These are phyloP conservation scores for Palaemon carinicauda DNA, from an alignment of 1,140 invertebrate genomes.

Conservation along the genomic window DNA sequence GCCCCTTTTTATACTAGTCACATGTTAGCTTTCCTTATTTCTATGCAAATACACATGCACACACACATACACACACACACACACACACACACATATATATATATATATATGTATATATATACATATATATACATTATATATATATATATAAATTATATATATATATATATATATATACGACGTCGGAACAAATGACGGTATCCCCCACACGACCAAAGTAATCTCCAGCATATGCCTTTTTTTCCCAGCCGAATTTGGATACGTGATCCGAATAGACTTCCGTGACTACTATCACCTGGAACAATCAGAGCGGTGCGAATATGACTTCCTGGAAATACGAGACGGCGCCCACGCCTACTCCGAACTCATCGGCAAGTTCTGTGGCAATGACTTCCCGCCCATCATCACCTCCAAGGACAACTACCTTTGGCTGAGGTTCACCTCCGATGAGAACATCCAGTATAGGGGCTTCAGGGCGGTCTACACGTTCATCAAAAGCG, in stretches of 20 bases:
- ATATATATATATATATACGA: too few relatives aligned
- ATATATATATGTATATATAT: neutral
- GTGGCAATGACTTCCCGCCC: constrained; percentile 80
- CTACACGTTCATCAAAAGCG: constrained; percentile 71
- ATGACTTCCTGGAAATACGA: constrained; percentile 77
- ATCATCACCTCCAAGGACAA: constrained; percentile 78
- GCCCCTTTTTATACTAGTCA: too few relatives aligned
- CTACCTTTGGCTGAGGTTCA: constrained; percentile 84
- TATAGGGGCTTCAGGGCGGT: constrained; percentile 83
- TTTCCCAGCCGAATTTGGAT: constrained; percentile 65
- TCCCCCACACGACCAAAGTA: too few relatives aligned
- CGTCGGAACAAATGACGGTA: too few relatives aligned
- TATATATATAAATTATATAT: too few relatives aligned
- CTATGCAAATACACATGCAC: too few relatives aligned
- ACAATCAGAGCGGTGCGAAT: constrained; percentile 76
- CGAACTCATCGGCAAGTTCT: constrained; percentile 74
- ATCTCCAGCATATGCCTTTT: too few relatives aligned
- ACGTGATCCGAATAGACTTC: constrained; percentile 82
- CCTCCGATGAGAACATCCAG: constrained; percentile 84
- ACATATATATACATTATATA: neutral
- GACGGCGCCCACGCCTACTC: constrained; percentile 88
- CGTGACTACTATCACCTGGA: constrained; percentile 83
- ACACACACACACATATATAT: neutral
- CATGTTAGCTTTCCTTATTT: too few relatives aligned
- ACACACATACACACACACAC: neutral